Conservation (phyloP, 2,888 invertebrate species). For the Xanthia togata region DNA sequence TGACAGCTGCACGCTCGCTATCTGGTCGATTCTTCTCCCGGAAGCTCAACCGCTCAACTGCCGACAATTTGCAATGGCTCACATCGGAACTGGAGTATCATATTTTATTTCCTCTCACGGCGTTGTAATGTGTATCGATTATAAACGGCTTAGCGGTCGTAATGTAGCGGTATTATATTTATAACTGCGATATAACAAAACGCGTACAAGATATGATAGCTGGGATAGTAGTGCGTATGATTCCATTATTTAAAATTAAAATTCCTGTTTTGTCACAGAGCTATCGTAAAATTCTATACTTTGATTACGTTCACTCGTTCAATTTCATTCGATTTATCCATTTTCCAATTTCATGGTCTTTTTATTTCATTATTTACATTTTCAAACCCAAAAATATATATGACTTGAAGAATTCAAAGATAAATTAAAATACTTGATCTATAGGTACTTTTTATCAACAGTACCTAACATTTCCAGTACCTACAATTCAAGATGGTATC, state of each 20-base stretch:
- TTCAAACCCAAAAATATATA: neutral
- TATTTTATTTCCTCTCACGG: slow-evolving; percentile 43
- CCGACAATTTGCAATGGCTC: slow-evolving; percentile 58
- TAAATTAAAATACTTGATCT: neutral
- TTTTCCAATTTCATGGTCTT: neutral
- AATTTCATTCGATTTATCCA: slow-evolving; percentile 3
- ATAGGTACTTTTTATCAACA: neutral
- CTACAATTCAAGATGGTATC: neutral
- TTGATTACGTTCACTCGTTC: slow-evolving; percentile 8
- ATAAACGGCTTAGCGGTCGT: slow-evolving; percentile 37
- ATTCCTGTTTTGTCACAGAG: slow-evolving; percentile 16
- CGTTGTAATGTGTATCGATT: slow-evolving; percentile 39
- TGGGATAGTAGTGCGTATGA: slow-evolving; percentile 12
- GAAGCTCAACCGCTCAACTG: slow-evolving; percentile 56
- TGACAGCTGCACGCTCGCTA: slow-evolving; percentile 70
- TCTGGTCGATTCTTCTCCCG: slow-evolving; percentile 40
- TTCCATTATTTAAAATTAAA: slow-evolving; percentile 16
- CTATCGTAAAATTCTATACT: slow-evolving; percentile 10
- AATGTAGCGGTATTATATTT: slow-evolving; percentile 41
- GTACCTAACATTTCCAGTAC: neutral
- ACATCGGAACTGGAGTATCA: slow-evolving; percentile 54
- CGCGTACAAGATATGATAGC: slow-evolving; percentile 1
- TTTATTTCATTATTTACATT: neutral
- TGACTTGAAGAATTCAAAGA: neutral
- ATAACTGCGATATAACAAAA: slow-evolving; percentile 26